These are phyloP conservation scores for Bombus superbus DNA, from an alignment of 1,140 invertebrate genomes.

Conservation along the genomic window DNA sequence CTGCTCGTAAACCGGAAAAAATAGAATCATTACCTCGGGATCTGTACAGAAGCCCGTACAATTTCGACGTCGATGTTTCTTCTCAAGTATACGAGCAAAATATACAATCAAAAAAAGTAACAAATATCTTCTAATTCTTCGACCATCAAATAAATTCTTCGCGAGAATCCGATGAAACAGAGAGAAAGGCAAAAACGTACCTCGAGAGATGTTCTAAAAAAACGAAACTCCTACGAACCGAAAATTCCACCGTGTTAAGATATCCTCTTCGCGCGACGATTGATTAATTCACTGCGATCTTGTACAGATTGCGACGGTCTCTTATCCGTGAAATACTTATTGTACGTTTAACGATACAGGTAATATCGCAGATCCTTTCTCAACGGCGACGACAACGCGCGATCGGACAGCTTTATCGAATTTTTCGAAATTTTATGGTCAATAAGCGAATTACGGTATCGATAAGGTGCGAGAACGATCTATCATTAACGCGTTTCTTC, in stretches of 20 bases:
- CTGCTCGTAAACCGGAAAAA: constrained; percentile 2
- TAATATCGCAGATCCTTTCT: neutral
- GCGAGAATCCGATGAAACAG: too few relatives aligned
- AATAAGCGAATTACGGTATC: neutral
- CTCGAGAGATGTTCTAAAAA: too few relatives aligned
- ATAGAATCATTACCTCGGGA: neutral
- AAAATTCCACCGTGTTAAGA: too few relatives aligned
- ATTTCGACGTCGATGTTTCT: neutral
- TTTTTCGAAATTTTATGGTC: neutral
- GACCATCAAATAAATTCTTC: too few relatives aligned
- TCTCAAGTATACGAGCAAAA: too few relatives aligned
- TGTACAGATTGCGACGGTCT: neutral
- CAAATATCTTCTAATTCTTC: too few relatives aligned
- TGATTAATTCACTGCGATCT: neutral
- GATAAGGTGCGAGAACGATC: neutral
- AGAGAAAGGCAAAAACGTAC: too few relatives aligned
- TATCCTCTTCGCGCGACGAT: too few relatives aligned
- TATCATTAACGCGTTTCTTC: neutral
- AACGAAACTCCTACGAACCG: too few relatives aligned
- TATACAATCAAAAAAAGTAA: too few relatives aligned
- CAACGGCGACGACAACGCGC: neutral
- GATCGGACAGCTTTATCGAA: neutral
- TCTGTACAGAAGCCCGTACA: neutral
- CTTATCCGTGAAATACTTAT: neutral
- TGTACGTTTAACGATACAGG: neutral